phyloP scores from a whole-genome alignment of 2,113 vertebrate genomes.

The Corythornis cristatus region DNA sequence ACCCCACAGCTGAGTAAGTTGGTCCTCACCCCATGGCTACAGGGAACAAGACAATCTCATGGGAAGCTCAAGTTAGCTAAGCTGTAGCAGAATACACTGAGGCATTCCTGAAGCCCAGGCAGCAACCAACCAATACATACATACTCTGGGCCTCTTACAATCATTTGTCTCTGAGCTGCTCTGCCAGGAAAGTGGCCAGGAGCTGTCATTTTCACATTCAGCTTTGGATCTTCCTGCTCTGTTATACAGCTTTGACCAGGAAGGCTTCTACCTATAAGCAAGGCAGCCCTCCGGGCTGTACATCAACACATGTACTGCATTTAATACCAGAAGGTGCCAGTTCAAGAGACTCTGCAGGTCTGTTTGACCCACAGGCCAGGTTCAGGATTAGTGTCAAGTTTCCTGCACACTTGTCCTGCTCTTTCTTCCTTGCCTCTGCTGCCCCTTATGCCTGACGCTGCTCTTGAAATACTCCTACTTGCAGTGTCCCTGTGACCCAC shows the following conservation, averaged over 20 bases:
- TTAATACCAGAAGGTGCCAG: slow-evolving; percentile 28
- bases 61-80: neutral
- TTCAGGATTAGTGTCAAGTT: neutral
- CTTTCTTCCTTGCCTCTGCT: neutral
- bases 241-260: neutral
- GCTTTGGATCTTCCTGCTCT: neutral
- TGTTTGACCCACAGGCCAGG: neutral
- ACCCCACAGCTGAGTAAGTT: neutral
- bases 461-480: neutral
- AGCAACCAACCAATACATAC: neutral
- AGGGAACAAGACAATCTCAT: neutral
- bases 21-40: slow-evolving; percentile 17
- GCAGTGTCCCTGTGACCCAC: neutral
- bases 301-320: neutral
- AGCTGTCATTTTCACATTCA: slow-evolving; percentile 60
- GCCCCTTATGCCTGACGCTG: neutral
- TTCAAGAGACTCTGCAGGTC: neutral
- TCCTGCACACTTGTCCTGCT: neutral
- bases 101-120: neutral
- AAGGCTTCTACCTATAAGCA: neutral
- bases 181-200: neutral
- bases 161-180: slow-evolving; percentile 21
- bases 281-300: neutral
- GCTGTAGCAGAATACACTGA: neutral
- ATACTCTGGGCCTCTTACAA: neutral